Percentiles rank a stretch among this genome's conserved stretches.
Conservation (phyloP, 2,888 invertebrate genomes). For the Lasius fuliginosus region DNA sequence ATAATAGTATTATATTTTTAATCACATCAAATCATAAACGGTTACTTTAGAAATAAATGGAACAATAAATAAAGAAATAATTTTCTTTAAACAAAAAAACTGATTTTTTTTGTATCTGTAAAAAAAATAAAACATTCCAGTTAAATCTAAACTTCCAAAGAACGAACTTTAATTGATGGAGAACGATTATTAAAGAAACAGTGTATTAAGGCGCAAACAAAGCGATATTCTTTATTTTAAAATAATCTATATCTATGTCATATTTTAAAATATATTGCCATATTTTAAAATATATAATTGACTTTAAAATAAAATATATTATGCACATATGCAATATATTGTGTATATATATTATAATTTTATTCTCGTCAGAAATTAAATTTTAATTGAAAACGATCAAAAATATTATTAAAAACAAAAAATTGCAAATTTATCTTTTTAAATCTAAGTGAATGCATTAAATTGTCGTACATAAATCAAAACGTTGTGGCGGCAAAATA, state of each 20-base stretch:
- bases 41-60: neutral
- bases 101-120: neutral
- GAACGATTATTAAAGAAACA: neutral
- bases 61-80: neutral
- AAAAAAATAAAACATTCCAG: neutral
- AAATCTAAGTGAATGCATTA: neutral
- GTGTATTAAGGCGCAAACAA: neutral
- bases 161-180: neutral
- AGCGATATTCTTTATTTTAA: neutral
- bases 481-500: neutral
- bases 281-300: neutral
- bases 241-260: neutral
- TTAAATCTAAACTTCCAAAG: neutral
- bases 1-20: neutral
- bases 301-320: neutral
- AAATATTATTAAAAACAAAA: neutral
- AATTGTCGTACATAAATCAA: neutral
- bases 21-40: neutral
- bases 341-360: neutral
- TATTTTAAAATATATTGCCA: neutral
- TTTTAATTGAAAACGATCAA: neutral
- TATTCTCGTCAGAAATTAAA: slow-evolving; percentile 8
- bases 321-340: neutral
- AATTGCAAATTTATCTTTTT: neutral
- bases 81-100: neutral